A percentile compares a stretch with the other conserved stretches of the same genome.
These are phyloP conservation scores for Tinea semifulvella DNA, from an alignment of 2,888 invertebrate species.

Conservation along the genomic window DNA sequence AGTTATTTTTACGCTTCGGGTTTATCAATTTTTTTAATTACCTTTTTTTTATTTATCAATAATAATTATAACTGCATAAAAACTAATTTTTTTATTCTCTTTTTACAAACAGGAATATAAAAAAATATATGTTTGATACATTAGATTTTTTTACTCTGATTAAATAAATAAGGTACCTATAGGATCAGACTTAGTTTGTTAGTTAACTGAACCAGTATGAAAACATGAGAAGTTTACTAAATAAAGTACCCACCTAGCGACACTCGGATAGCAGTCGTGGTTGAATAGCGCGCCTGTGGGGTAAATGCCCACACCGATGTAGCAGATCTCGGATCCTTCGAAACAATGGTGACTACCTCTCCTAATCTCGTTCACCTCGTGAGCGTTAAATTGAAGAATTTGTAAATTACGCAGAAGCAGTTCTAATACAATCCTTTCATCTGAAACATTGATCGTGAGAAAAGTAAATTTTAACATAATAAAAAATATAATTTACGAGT, in stretches of 20 bases:
- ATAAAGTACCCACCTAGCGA: constrained; percentile 67
- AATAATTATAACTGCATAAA: too few species aligned
- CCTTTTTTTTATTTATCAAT: too few species aligned
- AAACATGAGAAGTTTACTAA: too few species aligned
- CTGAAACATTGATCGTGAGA: constrained; percentile 31
- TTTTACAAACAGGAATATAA: too few species aligned
- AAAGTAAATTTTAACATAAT: neutral
- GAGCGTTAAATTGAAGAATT: constrained; percentile 85
- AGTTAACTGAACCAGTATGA: too few species aligned
- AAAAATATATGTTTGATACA: too few species aligned
- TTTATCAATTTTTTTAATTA: too few species aligned
- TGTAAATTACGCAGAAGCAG: constrained; percentile 76
- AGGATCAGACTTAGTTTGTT: too few species aligned
- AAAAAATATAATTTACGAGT: too few species aligned
- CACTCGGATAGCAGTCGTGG: constrained; percentile 84
- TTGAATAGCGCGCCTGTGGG: constrained; percentile 82
- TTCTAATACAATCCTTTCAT: constrained; percentile 58
- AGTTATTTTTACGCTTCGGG: too few species aligned
- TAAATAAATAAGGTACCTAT: neutral
- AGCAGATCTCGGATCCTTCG: constrained; percentile 60
- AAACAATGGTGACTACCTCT: constrained; percentile 56
- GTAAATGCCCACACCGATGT: constrained; percentile 77
- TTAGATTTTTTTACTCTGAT: neutral
- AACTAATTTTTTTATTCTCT: too few species aligned
- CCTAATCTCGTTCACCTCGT: constrained; percentile 79